phyloP scores from a whole-genome alignment of 1,140 invertebrate genomes.

The Drosophila ogumai region DNA sequence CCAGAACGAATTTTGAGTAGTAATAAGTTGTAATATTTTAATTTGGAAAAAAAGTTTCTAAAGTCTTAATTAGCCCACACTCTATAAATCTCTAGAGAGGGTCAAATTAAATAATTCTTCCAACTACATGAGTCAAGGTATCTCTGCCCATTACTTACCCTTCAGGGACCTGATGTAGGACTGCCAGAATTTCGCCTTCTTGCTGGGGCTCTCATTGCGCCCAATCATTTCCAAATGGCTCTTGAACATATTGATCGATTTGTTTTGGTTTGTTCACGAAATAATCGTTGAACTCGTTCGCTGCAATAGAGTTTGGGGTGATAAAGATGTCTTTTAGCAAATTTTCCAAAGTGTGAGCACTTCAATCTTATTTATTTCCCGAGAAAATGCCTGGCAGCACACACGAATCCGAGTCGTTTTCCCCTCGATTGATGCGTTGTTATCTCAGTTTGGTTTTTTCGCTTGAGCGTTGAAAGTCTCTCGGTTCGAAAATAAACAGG shows the following conservation, averaged over 20 bases:
- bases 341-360: conserved; percentile 32
- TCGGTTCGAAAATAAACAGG: conserved; percentile 83
- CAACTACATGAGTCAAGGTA: background rate
- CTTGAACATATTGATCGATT: conserved; percentile 92
- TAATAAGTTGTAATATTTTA: background rate
- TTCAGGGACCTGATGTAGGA: conserved; percentile 95
- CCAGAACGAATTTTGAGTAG: conserved; percentile 1
- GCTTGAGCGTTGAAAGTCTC: conserved; percentile 59
- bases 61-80: too few species aligned
- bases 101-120: background rate
- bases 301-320: conserved; percentile 86
- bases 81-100: background rate
- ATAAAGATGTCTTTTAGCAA: conserved; percentile 27
- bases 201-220: conserved; percentile 94
- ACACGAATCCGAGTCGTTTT: conserved; percentile 34
- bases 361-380: conserved; percentile 35
- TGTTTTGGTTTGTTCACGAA: conserved; percentile 86
- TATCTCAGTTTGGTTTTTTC: conserved; percentile 58
- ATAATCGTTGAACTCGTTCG: conserved; percentile 87
- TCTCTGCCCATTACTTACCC: conserved; percentile 87
- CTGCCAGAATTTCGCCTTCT: conserved; percentile 96
- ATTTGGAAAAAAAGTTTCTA: background rate
- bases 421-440: conserved; percentile 25
- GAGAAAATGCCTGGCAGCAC: conserved; percentile 31
- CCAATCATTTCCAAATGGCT: conserved; percentile 96